A percentile compares a stretch with the other conserved stretches of the same genome.
Evolutionary conservation across 2,888 invertebrate species (phyloP).

Genomic region (Sarcophaga caerulescens): DNA sequence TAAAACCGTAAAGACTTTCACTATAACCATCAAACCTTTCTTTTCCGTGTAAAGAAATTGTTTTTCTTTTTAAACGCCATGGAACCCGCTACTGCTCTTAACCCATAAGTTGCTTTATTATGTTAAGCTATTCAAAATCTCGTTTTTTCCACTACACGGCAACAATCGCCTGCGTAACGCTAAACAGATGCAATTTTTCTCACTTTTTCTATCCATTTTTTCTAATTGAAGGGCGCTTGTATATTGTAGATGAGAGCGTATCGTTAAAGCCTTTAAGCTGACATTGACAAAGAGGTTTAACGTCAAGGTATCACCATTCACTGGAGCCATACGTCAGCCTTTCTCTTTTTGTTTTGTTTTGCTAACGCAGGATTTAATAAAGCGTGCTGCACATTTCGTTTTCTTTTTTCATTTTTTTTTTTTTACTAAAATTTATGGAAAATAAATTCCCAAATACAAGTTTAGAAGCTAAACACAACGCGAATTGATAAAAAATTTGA

Average conservation of each 20-base stretch:
- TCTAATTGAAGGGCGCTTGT: neutral
- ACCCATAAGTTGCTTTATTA: no score
- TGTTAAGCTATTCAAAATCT: no score
- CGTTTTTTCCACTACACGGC: no score
- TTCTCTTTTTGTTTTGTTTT: neutral
- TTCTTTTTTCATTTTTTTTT: neutral
- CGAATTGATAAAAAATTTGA: neutral
- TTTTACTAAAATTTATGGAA: neutral
- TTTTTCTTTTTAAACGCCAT: no score
- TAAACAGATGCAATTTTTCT: no score
- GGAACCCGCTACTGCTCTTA: no score
- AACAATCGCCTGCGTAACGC: no score
- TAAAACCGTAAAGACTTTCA: no score
- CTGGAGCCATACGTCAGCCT: slow-evolving; percentile 2
- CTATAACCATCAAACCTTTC: no score
- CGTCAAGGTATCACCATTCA: slow-evolving; percentile 21
- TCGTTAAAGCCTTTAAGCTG: slow-evolving; percentile 36
- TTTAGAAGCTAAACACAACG: neutral
- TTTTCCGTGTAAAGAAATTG: no score
- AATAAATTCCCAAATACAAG: neutral
- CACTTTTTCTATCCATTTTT: neutral
- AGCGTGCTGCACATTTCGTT: neutral
- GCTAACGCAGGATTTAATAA: neutral
- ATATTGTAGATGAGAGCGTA: neutral
- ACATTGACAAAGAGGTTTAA: slow-evolving; percentile 56